Evolutionary conservation across 2,797 vertebrate species (phyloP), one percentile per base, ranked within the genome.

Genomic region (Tarsius wallacei): DNA sequence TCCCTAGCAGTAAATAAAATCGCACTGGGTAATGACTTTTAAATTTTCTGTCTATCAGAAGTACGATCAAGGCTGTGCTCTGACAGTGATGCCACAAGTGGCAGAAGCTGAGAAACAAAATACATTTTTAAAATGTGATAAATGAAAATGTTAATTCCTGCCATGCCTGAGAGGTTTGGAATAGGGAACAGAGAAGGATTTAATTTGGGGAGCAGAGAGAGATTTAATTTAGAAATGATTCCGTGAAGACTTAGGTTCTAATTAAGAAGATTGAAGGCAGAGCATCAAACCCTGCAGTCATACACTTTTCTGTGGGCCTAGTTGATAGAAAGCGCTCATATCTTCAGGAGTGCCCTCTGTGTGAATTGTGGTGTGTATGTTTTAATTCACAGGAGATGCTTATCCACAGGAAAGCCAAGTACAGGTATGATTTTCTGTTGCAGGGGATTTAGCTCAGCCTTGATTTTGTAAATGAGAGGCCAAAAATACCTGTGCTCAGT

Each of bases 391-490:
- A 8, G 28, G 87, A 28, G 68, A 49, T 24, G 66, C 49, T 47
- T 73, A n/a, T 22, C n/a, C 36, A n/a, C 90, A 89, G 77, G 91
- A 87, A 49, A 93, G 28, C 19, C 21, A 3, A 64, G 76, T 61
- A 0, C 49, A 66, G 59, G 59, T 81, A 78, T 2, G 42, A 53
- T 31, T 10, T 66, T 73, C 49, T 36, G 55, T 33, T 63, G 31
- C 70, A 3, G 8, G 33, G 74, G 74, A 57, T 82, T 96, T 71
- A 55, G 78, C 74, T 80, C 82, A 5, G 24, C 87, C 94, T 97
- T 86, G 24, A 87, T 89, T 94, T 93, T 92, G 90, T 95, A 96
- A 96, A 93, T 55, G 85, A 94, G 93, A 95, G 53, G 85, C 95
- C 91, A 77, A 42, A 93, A 97, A 97, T 97, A 97, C 96, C 96